Base-by-base conservation (phyloP, 2,888 invertebrate genomes). In the Oxycera nigricornis region DNA sequence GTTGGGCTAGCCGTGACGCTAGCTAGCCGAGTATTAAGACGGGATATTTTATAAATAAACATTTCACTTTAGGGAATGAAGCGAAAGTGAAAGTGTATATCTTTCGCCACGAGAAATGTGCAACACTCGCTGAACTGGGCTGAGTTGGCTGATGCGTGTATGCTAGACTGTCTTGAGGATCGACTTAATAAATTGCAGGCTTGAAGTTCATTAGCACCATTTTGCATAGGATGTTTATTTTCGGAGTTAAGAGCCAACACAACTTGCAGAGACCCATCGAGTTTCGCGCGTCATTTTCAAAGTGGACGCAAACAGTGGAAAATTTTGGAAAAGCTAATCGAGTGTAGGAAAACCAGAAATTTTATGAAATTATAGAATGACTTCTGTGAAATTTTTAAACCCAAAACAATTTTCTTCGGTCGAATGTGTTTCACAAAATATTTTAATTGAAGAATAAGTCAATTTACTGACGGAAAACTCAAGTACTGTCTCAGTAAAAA, bases 191-290 rank as follows among this genome's bases (percentile, higher is more conserved):
- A 68, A 50, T 9, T 68, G 68, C 68, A 68, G 50, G 50, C 46
- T 50, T 68, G 68, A 68, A 68, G 68, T 68, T 68, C 68, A 68
- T 68, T 68, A 68, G 68, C 68, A 68, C 68, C 68, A 68, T 68
- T 68, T 65, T 65, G 41, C 65, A 41, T 11, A 30, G 30, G 65
- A 24, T 9, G 39, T 39, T 65, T 65, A 65, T 65, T 65, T 65
- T 65, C 26, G 65, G 65, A 65, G n/a, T 1, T 24, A 2, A 24
- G 24, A 65, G 4, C 26, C 4, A 26, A 20, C 20, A 30, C 31
- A 11, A 28, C 14, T 61, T 31, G 61, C 61, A 61, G 26, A 57
- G 3, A 57, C 28, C 28, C n/a, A n/a, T 57, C 26, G 57, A 57
- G 28, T 57, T 26, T 57, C n/a, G 24, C 1, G 26, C 28, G 28